Conservation (phyloP, 2,797 vertebrate species). For the Falco novaeseelandiae region DNA sequence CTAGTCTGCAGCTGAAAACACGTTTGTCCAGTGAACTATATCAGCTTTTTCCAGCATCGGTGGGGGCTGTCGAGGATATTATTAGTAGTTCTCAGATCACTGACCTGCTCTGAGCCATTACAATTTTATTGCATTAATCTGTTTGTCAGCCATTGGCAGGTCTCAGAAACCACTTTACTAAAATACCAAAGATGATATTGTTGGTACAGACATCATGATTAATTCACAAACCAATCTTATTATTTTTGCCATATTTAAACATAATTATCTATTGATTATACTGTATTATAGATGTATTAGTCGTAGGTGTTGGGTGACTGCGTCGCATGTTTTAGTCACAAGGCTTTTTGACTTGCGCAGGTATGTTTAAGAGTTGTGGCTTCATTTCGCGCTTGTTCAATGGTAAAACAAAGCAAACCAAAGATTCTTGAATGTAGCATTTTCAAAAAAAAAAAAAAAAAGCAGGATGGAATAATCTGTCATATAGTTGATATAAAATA, state of each 20-base stretch:
- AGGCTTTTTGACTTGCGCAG: not conserved
- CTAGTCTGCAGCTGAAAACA: not conserved
- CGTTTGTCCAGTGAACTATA: not conserved
- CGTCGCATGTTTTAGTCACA: not conserved
- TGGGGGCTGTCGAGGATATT: not conserved
- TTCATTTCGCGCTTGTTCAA: not conserved
- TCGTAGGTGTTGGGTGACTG: not conserved
- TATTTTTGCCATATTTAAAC: not conserved
- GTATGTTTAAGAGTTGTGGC: not conserved
- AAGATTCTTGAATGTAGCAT: not conserved
- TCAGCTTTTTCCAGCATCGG: not conserved
- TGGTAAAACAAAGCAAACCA: not conserved
- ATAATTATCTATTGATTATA: not conserved
- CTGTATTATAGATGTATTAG: not conserved
- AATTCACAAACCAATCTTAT: not conserved
- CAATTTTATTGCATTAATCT: conserved; percentile 4
- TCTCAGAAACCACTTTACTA: not conserved
- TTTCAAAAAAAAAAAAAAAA: not conserved
- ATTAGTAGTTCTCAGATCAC: not conserved
- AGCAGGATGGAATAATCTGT: not conserved
- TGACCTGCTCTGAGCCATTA: not conserved
- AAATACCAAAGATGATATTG: not conserved
- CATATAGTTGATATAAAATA: not conserved
- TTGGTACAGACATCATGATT: not conserved
- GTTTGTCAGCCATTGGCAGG: not conserved